Evolutionary conservation across 2,888 invertebrate species (phyloP), one percentile per base, ranked within the genome.

Genomic region (Callinectes sapidus): DNA sequence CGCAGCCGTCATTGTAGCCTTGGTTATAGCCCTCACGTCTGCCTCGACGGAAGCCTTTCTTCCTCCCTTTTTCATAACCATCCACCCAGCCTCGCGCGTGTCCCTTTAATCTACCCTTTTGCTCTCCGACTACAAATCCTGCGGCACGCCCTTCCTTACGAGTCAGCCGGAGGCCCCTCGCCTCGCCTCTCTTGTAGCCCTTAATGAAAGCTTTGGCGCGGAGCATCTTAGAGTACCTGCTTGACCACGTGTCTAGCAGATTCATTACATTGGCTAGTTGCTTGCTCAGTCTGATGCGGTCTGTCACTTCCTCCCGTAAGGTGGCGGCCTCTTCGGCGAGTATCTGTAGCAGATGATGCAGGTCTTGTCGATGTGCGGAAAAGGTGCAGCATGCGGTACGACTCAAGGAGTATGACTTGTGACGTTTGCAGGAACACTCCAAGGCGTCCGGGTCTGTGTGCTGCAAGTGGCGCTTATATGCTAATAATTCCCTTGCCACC

Each of bases 1-100:
- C 71, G 71, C n/a, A 77, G 28, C 71, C 71, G 71, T n/a, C 71
- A 10, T 28, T 77, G 71, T 77, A 77, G 71, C 71, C 71, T 28
- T 13, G n/a, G 32, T 28, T 32, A 32, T 28, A 77, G 71, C 71
- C 71, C 10, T 28, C 71, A 13, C 71, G 71, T 77, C 10, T 77
- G 28, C 71, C 71, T 13, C n/a, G 71, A 13, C 28, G n/a, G 71
- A 77, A 77, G 28, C 71, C 71, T 61, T 23, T 61, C 23, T 61
- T 61, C 23, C 61, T 61, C 23, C 61, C 61, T 61, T 61, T 61
- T 3, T 61, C 23, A 2, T 61, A 61, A 23, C 61, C 61, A 61
- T 61, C 61, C 71, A 2, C 10, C 71, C 71, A 28, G 28, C 71
- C 71, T n/a, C 28, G 71, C 28, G 28, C 28, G 28, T 77, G 2